Evolutionary conservation across 1,140 invertebrate genomes (phyloP), one percentile per base, ranked within the genome.

Genomic region (Drosophila gunungcola): DNA sequence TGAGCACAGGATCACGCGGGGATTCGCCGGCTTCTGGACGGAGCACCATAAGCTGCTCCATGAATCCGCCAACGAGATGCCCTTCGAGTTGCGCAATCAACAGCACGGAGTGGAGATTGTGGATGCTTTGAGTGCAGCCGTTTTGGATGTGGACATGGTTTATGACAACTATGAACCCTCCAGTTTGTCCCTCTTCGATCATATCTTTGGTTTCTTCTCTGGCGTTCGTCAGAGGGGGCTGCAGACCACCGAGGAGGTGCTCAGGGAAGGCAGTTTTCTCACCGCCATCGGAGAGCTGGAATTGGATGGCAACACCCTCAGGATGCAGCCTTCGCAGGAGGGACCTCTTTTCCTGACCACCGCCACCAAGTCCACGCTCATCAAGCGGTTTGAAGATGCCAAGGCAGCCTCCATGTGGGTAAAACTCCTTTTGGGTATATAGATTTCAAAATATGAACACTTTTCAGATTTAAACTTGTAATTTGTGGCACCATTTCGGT

Each of bases 171-270:
- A 96, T 93, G 95, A 96, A 84, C 95, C 96, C 21, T 95, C 94
- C 80, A 94, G 93, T 2, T 94, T 95, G 11, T 95, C 94, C 34
- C 93, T 97, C 34, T 94, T 95, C 56, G 96, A 96, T 92, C 95
- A 96, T 91, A 92, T 97, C n/a, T 96, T 96, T 94, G 95, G 96
- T 10, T 96, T 96, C 92, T 95, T 96, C 82, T 95, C 94, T 54
- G 96, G 96, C 82, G 93, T 96, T 7, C 93, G 95, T 4, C 96
- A 96, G 90, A 93, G 95, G 73, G 96, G 96, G 0, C 91, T 97
- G 16, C 96, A 97, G 91, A 95, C 95, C 1, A 97, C 96, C 13
- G 96, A 97, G 92, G 95, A 96, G 93, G 95, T 97, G 93, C 92
- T 97, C 3, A 93, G 95, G 6, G 95, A 95, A 89, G 96, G 96